These are phyloP conservation scores for Carcharodon carcharias DNA, from an alignment of 2,797 vertebrate species.

Conservation along the genomic window DNA sequence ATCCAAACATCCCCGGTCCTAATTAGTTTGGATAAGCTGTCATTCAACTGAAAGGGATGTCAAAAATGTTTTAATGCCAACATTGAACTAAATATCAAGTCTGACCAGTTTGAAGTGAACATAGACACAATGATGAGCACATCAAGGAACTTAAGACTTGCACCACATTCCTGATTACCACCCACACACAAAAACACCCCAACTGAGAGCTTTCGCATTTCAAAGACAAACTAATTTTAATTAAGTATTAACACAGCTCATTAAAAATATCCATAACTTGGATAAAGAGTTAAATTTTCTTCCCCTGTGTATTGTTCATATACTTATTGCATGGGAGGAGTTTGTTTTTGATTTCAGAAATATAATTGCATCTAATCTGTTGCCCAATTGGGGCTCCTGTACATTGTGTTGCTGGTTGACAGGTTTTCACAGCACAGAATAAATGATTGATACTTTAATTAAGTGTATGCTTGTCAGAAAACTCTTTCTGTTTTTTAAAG, in stretches of 20 bases:
- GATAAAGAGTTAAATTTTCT: not conserved
- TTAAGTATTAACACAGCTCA: not conserved
- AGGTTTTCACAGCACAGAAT: not conserved
- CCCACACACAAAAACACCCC: not conserved
- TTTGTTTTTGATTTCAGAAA: not conserved
- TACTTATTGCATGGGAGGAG: not conserved
- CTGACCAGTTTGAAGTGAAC: not conserved
- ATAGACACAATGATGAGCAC: not conserved
- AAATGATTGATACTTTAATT: conserved; percentile 36
- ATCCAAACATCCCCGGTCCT: conserved; percentile 27
- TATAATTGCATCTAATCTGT: conserved; percentile 9
- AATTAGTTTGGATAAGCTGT: conserved; percentile 21
- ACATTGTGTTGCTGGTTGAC: not conserved
- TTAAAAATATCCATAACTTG: not conserved
- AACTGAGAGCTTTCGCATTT: not conserved
- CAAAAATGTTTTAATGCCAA: conserved; percentile 20
- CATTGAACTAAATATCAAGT: not conserved
- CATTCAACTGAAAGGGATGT: not conserved
- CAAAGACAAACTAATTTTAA: not conserved
- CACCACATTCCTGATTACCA: not conserved
- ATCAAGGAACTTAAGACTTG: not conserved
- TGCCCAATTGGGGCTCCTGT: not conserved
- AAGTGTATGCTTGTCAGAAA: conserved; percentile 33
- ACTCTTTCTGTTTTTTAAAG: conserved; percentile 9
- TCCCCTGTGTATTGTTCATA: not conserved